Evolutionary conservation across 2,797 vertebrate genomes (phyloP).

Genomic region (Apodemus agrarius): DNA sequence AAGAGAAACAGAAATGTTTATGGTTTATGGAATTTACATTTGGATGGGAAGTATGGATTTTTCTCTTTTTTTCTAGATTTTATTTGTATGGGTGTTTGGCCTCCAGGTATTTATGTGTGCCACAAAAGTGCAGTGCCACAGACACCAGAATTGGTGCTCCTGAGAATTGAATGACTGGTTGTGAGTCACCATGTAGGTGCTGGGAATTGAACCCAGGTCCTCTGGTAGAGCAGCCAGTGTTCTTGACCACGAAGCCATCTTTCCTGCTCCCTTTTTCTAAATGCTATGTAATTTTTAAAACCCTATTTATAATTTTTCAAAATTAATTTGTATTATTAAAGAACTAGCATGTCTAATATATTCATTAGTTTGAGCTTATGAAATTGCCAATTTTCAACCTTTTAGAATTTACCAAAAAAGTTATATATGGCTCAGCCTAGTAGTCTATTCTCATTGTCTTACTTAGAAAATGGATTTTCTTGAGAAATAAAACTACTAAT

Average conservation of each 20-base stretch:
- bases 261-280: neutral
- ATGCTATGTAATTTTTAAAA: neutral
- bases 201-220: neutral
- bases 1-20: neutral
- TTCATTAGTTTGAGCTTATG: conserved; percentile 6
- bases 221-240: neutral
- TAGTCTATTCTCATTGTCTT: neutral
- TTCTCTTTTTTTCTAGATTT: neutral
- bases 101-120: neutral
- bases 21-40: conserved; percentile 15
- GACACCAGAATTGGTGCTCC: neutral
- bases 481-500: conserved; percentile 44
- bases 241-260: neutral
- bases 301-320: conserved; percentile 24
- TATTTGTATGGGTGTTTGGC: neutral
- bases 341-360: neutral
- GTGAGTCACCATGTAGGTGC: neutral
- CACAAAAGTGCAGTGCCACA: neutral
- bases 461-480: conserved; percentile 23
- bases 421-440: neutral
- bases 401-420: conserved; percentile 26
- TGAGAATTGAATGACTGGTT: neutral
- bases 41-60: neutral
- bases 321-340: conserved; percentile 57
- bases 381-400: conserved; percentile 38